phyloP scores from a whole-genome alignment of 1,140 invertebrate genomes.

The Eriocheir sinensis region DNA sequence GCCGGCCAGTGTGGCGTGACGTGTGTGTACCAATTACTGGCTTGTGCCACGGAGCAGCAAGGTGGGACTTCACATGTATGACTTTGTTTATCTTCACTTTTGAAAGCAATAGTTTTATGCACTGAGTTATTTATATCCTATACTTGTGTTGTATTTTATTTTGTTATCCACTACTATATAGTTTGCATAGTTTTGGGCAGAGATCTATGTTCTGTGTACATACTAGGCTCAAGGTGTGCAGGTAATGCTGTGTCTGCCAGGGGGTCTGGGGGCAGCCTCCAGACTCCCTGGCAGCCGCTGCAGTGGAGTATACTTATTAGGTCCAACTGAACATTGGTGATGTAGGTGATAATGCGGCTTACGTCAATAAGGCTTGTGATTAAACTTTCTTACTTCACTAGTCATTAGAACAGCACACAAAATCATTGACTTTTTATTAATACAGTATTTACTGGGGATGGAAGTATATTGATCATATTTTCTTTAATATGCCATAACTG shows the following conservation, averaged over 20 bases:
- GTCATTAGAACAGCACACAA: neutral
- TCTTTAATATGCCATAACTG: neutral
- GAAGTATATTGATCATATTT: neutral
- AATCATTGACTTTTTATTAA: neutral
- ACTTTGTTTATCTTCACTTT: neutral
- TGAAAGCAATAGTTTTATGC: neutral
- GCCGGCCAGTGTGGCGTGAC: too few species aligned
- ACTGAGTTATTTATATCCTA: neutral
- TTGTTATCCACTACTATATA: neutral
- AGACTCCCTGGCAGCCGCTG: too few species aligned
- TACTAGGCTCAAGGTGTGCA: neutral
- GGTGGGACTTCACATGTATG: neutral
- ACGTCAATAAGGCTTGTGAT: neutral
- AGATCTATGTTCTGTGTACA: neutral
- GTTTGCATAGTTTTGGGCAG: neutral
- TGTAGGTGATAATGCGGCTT: neutral
- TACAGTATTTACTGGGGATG: neutral
- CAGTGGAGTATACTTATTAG: neutral
- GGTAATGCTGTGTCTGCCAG: too few species aligned
- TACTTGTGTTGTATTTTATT: constrained; percentile 12
- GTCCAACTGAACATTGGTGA: neutral
- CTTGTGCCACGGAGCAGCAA: too few species aligned
- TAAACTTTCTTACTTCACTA: neutral
- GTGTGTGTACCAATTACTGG: too few species aligned
- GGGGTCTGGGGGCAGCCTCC: too few species aligned